A percentile compares a stretch with the other conserved stretches of the same genome.
phyloP scores from a whole-genome alignment of 2,113 vertebrate genomes.

The Brachyhypopomus occidentalis region DNA sequence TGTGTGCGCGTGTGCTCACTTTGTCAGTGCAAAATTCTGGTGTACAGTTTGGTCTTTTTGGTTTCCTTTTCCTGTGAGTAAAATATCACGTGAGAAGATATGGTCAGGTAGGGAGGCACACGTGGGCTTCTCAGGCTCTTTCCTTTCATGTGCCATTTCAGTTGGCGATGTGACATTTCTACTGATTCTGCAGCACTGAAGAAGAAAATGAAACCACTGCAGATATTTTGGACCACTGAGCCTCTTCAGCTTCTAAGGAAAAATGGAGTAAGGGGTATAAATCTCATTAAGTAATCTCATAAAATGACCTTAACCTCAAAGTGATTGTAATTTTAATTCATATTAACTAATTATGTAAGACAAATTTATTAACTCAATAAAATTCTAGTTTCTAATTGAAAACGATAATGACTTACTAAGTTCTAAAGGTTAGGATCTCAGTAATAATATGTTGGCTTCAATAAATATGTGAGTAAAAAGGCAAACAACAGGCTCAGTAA shows the following conservation, averaged over 20 bases:
- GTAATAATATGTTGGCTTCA: not conserved
- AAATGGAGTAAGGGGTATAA: not conserved
- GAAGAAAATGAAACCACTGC: constrained; percentile 27
- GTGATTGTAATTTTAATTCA: not conserved
- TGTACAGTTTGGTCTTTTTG: not conserved
- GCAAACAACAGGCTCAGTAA: not conserved
- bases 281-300: not conserved
- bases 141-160: constrained; percentile 47
- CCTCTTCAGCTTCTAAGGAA: not conserved
- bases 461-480: not conserved
- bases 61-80: constrained; percentile 17
- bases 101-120: not conserved
- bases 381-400: no score
- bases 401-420: not conserved
- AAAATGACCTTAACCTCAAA: not conserved
- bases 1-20: no score
- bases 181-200: constrained; percentile 21
- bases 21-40: no score
- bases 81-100: constrained; percentile 22
- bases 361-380: no score
- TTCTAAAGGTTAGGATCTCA: not conserved
- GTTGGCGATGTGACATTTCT: constrained; percentile 46
- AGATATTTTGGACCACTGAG: constrained; percentile 38
- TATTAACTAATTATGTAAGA: not conserved
- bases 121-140: constrained; percentile 11